Base-by-base conservation (phyloP, 2,888 invertebrate genomes). In the Sympetrum striolatum region DNA sequence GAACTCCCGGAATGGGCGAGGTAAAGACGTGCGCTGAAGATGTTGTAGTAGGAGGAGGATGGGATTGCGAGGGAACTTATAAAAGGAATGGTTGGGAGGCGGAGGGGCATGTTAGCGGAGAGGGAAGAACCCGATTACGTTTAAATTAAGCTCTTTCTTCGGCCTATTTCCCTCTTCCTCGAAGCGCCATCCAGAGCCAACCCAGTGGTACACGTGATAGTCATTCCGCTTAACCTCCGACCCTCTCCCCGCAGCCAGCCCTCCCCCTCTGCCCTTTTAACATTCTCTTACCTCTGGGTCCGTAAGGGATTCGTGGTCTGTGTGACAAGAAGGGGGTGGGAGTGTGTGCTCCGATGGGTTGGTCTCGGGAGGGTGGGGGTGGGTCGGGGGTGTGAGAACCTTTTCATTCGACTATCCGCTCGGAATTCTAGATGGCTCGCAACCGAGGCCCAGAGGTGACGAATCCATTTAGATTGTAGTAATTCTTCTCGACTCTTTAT, bases 101-200 rank as follows among this genome's bases (percentile, higher is more conserved):
- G 73, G 31, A 73, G 31, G n/a, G 31, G 14, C n/a, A 53, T 22
- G 80, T 3, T 73, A 31, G 80, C 22, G 37, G 48, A 37, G 18
- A 37, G n/a, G 64, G 86, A 14, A n/a, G 86, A 86, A 86, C 86
- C 86, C 86, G 86, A 86, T 86, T 86, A 86, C 86, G 86, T 86
- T 86, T 86, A 86, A 86, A 86, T 86, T 86, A 86, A 86, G 86
- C 86, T 86, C 86, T 86, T 86, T 86, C 86, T 86, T 86, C 86
- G 86, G 86, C 58, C 86, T 86, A 86, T 86, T 86, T 86, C 86
- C 86, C 58, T 86, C 86, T 86, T 86, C 58, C 86, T 60, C 22
- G 86, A 39, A 60, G 86, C 48, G 14, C 48, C 81, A 39, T 35
- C 53, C 81, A 18, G 53, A 18, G 39, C 35, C 22, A 35, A 58